A percentile compares a stretch with the other conserved stretches of the same genome.
phyloP scores from a whole-genome alignment of 2,888 invertebrate genomes.

The Homarus gammarus region DNA sequence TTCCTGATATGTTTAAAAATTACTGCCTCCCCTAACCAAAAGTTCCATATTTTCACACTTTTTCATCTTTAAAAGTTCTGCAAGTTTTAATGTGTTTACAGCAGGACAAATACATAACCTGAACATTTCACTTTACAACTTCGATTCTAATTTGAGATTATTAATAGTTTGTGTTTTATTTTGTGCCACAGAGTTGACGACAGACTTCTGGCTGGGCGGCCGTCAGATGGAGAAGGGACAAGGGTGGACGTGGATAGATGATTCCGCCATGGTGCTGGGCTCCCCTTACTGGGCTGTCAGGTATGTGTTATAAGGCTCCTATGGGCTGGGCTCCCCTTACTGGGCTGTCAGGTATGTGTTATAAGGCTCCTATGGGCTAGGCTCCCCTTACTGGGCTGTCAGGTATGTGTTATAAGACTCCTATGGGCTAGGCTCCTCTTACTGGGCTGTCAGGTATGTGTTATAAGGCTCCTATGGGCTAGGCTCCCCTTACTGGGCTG shows the following conservation, averaged over 20 bases:
- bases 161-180: no score
- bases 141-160: not conserved
- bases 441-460: no score
- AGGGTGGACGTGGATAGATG: slow-evolving; percentile 53
- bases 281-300: slow-evolving; percentile 62
- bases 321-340: no score
- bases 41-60: no score
- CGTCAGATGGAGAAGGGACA: slow-evolving; percentile 28
- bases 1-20: no score
- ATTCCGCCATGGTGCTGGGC: slow-evolving; percentile 36
- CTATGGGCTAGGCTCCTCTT: no score
- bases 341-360: slow-evolving; percentile 24
- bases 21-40: no score
- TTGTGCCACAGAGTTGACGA: slow-evolving; percentile 27
- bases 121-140: not conserved
- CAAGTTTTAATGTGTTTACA: no score
- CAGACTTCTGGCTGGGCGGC: slow-evolving; percentile 53
- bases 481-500: slow-evolving; percentile 59
- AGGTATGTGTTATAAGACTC: slow-evolving; percentile 12
- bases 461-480: no score
- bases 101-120: no score
- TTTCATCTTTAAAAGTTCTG: no score
- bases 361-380: no score
- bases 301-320: not conserved
- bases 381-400: slow-evolving; percentile 58